Percentiles rank a stretch among this genome's conserved stretches.
Evolutionary conservation across 2,888 invertebrate genomes (phyloP).

Genomic region (Pollenia angustigena): DNA sequence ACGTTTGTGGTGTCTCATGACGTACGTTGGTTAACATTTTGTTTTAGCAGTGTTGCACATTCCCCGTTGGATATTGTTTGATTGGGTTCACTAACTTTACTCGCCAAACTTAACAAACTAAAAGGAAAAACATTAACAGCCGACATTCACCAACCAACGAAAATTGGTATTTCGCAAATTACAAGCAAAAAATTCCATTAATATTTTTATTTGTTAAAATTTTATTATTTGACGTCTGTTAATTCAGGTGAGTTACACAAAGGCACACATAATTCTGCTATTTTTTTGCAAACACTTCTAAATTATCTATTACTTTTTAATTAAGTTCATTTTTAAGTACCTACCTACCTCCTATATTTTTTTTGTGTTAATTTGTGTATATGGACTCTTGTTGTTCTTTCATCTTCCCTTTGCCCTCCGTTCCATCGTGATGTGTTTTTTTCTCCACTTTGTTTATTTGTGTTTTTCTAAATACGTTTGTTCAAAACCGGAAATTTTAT

Average conservation of each 20-base stretch:
- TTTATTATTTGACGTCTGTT: conserved; percentile 56
- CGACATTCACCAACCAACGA: conserved; percentile 4
- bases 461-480: conserved; percentile 30
- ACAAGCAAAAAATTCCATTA: conserved; percentile 22
- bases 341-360: conserved; percentile 27
- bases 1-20: conserved; percentile 53
- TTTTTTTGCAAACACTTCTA: conserved; percentile 23
- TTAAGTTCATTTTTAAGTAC: background rate
- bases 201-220: conserved; percentile 57
- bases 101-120: conserved; percentile 1
- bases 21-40: conserved; percentile 19
- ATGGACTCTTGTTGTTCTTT: conserved; percentile 28
- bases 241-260: conserved; percentile 64
- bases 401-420: background rate
- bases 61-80: conserved; percentile 51
- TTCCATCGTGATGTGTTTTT: background rate
- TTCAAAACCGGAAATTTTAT: conserved; percentile 63
- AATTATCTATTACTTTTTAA: conserved; percentile 8
- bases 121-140: background rate
- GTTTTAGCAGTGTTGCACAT: conserved; percentile 54
- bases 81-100: conserved; percentile 44
- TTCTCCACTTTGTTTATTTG: conserved; percentile 38
- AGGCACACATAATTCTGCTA: background rate
- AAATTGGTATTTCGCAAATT: conserved; percentile 9
- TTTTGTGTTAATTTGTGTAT: conserved; percentile 58